A percentile compares a stretch with the other conserved stretches of the same genome.
These are phyloP conservation scores for Gandaritis pyraliata DNA, from an alignment of 2,888 invertebrate species.

Conservation along the genomic window DNA sequence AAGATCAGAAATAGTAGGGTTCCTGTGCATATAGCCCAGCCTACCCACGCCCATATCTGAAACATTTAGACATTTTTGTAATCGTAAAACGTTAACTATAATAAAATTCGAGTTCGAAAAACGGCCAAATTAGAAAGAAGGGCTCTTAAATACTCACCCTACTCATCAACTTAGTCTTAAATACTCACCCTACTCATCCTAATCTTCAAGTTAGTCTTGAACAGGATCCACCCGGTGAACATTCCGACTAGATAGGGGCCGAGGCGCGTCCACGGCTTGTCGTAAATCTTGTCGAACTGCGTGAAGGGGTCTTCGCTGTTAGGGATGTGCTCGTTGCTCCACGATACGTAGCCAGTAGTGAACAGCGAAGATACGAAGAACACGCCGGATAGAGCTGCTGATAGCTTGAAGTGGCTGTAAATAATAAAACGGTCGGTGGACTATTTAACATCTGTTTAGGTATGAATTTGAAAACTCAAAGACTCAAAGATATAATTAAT, in stretches of 20 bases:
- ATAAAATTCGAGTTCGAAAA: too few species aligned
- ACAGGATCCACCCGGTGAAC: constrained; percentile 92
- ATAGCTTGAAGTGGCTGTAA: constrained; percentile 89
- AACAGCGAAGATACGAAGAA: constrained; percentile 91
- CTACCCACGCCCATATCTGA: constrained; percentile 86
- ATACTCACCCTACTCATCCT: constrained; percentile 87
- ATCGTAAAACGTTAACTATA: too few species aligned
- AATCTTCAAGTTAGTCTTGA: constrained; percentile 91
- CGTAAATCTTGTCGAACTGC: constrained; percentile 94
- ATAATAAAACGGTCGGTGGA: background rate
- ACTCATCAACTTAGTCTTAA: background rate
- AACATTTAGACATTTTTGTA: too few species aligned
- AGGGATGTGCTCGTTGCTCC: constrained; percentile 91
- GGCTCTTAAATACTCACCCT: too few species aligned
- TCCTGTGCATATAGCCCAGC: constrained; percentile 88
- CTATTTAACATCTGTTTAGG: too few species aligned
- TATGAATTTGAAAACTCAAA: too few species aligned
- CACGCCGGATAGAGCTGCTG: constrained; percentile 86
- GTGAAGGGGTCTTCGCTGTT: constrained; percentile 92
- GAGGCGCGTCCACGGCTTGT: constrained; percentile 94
- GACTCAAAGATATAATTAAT: too few species aligned
- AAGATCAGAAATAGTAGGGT: constrained; percentile 90
- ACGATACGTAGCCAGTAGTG: constrained; percentile 92
- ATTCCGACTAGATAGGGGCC: constrained; percentile 94
- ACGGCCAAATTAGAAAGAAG: too few species aligned